Conservation (phyloP, 2,113 vertebrate genomes). For the Syngnathus floridae region DNA sequence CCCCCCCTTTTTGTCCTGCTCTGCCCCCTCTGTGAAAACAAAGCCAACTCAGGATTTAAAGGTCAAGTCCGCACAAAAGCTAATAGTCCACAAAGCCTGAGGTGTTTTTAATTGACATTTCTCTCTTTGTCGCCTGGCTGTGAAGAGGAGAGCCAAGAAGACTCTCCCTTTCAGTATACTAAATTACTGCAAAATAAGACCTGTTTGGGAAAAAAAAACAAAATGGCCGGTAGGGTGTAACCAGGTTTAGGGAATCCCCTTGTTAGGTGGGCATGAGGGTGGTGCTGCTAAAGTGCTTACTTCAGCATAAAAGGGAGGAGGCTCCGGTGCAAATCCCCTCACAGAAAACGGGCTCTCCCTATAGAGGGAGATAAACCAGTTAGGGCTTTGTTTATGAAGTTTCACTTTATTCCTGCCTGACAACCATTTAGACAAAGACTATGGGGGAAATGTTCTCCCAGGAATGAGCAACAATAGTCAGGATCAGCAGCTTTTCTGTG, state of each 20-base stretch:
- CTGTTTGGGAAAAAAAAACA: constrained; percentile 39
- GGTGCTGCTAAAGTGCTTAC: constrained; percentile 66
- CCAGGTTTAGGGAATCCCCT: constrained; percentile 65
- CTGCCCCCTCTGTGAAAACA: constrained; percentile 62
- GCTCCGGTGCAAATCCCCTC: constrained; percentile 78
- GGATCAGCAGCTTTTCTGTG: constrained; percentile 85
- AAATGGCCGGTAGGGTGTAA: constrained; percentile 50
- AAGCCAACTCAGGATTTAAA: constrained; percentile 73
- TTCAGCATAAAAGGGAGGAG: constrained; percentile 64
- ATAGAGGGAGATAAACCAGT: constrained; percentile 82
- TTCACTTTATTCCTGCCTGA: constrained; percentile 92
- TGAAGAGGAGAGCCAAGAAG: constrained; percentile 48
- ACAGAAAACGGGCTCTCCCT: constrained; percentile 71
- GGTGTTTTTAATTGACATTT: constrained; percentile 75
- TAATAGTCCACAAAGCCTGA: constrained; percentile 56
- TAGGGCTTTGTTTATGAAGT: constrained; percentile 84
- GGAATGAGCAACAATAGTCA: constrained; percentile 81
- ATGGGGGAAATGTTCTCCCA: constrained; percentile 86
- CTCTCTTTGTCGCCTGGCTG: constrained; percentile 62
- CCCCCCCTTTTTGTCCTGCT: constrained; percentile 44
- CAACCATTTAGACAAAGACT: constrained; percentile 97
- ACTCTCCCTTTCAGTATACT: constrained; percentile 54
- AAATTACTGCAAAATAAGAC: constrained; percentile 69
- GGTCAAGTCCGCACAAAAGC: constrained; percentile 72
- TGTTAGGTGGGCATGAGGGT: constrained; percentile 49